These are phyloP conservation scores for Patella caerulea DNA, from an alignment of 2,888 invertebrate genomes.

Conservation along the genomic window DNA sequence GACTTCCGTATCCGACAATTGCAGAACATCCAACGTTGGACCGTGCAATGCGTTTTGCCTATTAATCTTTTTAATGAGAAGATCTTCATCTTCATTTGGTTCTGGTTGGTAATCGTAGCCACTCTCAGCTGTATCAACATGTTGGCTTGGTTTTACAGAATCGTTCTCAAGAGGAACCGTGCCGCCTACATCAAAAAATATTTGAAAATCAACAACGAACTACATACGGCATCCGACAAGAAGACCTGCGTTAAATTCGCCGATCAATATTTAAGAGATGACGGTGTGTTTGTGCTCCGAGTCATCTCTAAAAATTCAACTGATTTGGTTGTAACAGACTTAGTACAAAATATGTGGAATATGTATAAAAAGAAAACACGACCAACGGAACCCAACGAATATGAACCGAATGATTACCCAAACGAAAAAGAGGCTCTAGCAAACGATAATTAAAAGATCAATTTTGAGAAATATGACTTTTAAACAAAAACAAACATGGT, in stretches of 20 bases:
- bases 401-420: slow-evolving; percentile 19
- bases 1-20: slow-evolving; percentile 64
- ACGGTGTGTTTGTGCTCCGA: slow-evolving; percentile 46
- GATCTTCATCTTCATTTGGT: slow-evolving; percentile 66
- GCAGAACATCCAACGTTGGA: slow-evolving; percentile 61
- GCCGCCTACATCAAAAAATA: slow-evolving; percentile 59
- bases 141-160: slow-evolving; percentile 53
- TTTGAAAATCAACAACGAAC: slow-evolving; percentile 45
- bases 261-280: slow-evolving; percentile 43
- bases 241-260: slow-evolving; percentile 45
- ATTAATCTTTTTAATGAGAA: slow-evolving; percentile 66
- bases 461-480: too few relatives aligned
- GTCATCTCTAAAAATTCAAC: slow-evolving; percentile 49
- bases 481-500: too few relatives aligned
- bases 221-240: slow-evolving; percentile 40
- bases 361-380: slow-evolving; percentile 34
- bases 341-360: slow-evolving; percentile 43
- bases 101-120: slow-evolving; percentile 61
- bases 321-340: slow-evolving; percentile 45
- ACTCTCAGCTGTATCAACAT: slow-evolving; percentile 48
- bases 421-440: slow-evolving; percentile 37
- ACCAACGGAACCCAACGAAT: slow-evolving; percentile 28
- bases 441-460: background rate
- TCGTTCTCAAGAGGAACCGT: slow-evolving; percentile 55
- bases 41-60: slow-evolving; percentile 64